A percentile compares a stretch with the other conserved stretches of the same genome.
Conservation (phyloP, 92 coral and sea anemone genomes). For the Heteractis magnifica region DNA sequence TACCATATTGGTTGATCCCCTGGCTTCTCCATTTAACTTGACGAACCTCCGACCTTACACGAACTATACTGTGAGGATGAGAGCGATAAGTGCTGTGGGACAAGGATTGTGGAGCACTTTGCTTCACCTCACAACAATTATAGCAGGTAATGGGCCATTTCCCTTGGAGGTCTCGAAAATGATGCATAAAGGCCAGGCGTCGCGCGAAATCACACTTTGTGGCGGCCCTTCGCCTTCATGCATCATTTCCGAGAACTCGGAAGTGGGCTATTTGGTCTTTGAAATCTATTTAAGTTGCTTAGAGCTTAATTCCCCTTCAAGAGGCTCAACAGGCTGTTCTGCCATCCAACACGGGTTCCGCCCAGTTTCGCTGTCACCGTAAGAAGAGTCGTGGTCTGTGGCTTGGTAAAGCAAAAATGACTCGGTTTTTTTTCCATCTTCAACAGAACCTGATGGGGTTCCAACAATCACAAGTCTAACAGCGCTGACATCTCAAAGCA, state of each 20-base stretch:
- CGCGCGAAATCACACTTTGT: background rate
- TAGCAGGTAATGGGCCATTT: conserved; percentile 19
- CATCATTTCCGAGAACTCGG: too few species aligned
- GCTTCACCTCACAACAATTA: background rate
- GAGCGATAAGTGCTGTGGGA: conserved; percentile 27
- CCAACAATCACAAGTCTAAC: background rate
- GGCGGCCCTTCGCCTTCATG: too few species aligned
- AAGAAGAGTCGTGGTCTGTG: too few species aligned
- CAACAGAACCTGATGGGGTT: conserved; percentile 21
- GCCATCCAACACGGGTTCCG: too few species aligned
- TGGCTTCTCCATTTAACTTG: background rate
- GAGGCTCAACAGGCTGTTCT: too few species aligned
- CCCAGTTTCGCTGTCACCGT: too few species aligned
- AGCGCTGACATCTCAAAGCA: conserved; percentile 13
- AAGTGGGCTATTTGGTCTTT: too few species aligned
- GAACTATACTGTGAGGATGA: conserved; percentile 14
- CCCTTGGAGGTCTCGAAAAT: background rate
- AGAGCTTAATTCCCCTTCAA: too few species aligned
- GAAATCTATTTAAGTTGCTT: too few species aligned
- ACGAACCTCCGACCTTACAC: conserved; percentile 36
- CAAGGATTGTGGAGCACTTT: conserved; percentile 30
- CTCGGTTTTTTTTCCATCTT: background rate
- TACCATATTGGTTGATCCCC: background rate
- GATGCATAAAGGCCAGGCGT: too few species aligned
- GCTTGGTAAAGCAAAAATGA: background rate